Conservation (phyloP, 2,797 vertebrate genomes). For the Triplophysa yarkandensis region DNA sequence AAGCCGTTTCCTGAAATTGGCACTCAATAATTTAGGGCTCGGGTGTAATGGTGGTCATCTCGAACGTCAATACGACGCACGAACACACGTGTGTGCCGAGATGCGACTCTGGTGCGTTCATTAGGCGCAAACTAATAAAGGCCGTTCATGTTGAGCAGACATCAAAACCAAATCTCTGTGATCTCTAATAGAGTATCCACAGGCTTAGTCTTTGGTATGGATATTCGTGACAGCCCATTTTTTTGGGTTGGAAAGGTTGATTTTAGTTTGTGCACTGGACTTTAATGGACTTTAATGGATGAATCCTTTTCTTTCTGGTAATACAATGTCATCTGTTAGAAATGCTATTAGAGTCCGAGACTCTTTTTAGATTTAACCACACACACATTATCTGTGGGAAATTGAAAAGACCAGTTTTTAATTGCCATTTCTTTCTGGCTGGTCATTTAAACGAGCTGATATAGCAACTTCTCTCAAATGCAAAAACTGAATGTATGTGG, state of each 20-base stretch:
- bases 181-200: conserved; percentile 40
- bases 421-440: conserved; percentile 66
- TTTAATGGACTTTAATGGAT: neutral
- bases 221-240: conserved; percentile 31
- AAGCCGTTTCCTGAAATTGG: conserved; percentile 57
- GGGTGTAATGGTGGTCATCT: conserved; percentile 54
- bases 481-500: neutral
- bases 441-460: conserved; percentile 63
- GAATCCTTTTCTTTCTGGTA: conserved; percentile 45
- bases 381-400: conserved; percentile 61
- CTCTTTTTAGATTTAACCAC: conserved; percentile 32
- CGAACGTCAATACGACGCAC: conserved; percentile 28
- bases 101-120: conserved; percentile 36
- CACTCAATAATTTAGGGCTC: conserved; percentile 62
- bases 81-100: conserved; percentile 15
- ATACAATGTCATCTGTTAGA: conserved; percentile 41
- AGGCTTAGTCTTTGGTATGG: conserved; percentile 22
- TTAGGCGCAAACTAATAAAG: conserved; percentile 39
- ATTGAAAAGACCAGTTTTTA: conserved; percentile 61
- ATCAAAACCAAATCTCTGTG: conserved; percentile 34
- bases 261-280: conserved; percentile 11
- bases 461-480: neutral
- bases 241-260: conserved; percentile 23
- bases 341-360: conserved; percentile 55
- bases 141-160: conserved; percentile 24